Base-by-base conservation (phyloP, 2,113 vertebrate species). In the Tragelaphus imberbis region DNA sequence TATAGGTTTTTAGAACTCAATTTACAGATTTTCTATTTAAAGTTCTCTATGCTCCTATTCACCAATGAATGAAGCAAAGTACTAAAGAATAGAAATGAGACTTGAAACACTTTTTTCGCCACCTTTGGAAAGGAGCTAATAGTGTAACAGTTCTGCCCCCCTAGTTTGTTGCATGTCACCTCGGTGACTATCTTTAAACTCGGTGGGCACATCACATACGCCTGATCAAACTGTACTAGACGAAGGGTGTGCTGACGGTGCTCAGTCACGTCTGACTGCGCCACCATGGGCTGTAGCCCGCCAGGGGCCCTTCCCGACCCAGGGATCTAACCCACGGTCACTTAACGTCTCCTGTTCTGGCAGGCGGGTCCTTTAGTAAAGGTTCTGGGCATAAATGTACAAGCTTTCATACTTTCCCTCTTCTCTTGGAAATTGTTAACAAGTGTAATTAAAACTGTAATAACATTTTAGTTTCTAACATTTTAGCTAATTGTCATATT, bases 171-270 rank as follows among this genome's bases (percentile, higher is more conserved):
- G 13, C 28, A n/a, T 0, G 4, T n/a, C 36, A 36, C 49, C 55
- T 93, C 3, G 30, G 21, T 7, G 17, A 19, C 23, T 58, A 44
- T 23, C 33, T 87, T 90, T 61, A 33, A 49, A 55, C n/a, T 5
- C 1, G 0, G 36, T 2, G 47, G 85, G 27, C 16, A 17, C 11
- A 36, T 19, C 33, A 36, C 2, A 17, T 3, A 33, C 0, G 40
- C 25, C 36, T 71, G 19, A 91, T 1, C 36, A 30, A 93, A 30
- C 21, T 56, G 30, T 28, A 21, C 30, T 36, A 25, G 79, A 88
- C 25, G 12, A 0, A 44, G 53, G 6, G 2, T 13, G 51, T 49
- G 11, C 71, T 14, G 36, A 23, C n/a, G 6, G 9, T 1, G n/a
- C 19, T 40, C 68, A 23, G 68, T 71, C 2, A 10, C 1, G 19